Evolutionary conservation across 2,888 invertebrate species (phyloP).

Genomic region (Aphidius colemani): DNA sequence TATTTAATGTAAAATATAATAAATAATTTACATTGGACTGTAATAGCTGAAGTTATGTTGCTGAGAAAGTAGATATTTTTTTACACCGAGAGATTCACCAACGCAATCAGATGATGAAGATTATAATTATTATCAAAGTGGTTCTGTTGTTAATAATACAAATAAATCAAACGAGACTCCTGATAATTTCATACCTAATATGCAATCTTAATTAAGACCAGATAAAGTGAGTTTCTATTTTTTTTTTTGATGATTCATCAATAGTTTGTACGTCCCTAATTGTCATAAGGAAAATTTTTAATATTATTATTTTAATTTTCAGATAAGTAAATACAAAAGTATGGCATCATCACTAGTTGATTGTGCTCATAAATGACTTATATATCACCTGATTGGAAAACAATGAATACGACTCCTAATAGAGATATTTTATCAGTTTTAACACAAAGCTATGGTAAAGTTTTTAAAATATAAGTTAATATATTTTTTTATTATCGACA

Average conservation of each 20-base stretch:
- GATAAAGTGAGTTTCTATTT: conserved; percentile 48
- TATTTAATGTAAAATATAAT: conserved; percentile 13
- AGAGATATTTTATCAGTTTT: conserved; percentile 70
- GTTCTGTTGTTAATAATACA: conserved; percentile 25
- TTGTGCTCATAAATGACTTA: conserved; percentile 69
- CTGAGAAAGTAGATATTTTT: conserved; percentile 73
- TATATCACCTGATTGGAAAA: conserved; percentile 74
- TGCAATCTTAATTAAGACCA: conserved; percentile 37
- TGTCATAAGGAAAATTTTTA: conserved; percentile 18
- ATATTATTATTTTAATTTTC: conserved; percentile 20
- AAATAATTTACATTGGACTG: conserved; percentile 67
- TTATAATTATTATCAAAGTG: conserved; percentile 28
- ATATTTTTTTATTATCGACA: conserved; percentile 1
- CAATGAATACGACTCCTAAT: conserved; percentile 65
- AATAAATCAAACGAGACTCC: conserved; percentile 31
- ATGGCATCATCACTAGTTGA: conserved; percentile 69
- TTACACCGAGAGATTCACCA: conserved; percentile 74
- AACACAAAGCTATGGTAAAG: conserved; percentile 69
- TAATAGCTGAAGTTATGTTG: conserved; percentile 63
- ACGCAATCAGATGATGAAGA: conserved; percentile 62
- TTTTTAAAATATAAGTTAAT: conserved; percentile 76
- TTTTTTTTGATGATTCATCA: background rate
- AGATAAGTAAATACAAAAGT: conserved; percentile 70
- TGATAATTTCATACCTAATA: conserved; percentile 26
- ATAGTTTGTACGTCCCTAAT: conserved; percentile 24